Evolutionary conservation across 2,113 vertebrate species (phyloP).

Genomic region (Vulpes lagopus): DNA sequence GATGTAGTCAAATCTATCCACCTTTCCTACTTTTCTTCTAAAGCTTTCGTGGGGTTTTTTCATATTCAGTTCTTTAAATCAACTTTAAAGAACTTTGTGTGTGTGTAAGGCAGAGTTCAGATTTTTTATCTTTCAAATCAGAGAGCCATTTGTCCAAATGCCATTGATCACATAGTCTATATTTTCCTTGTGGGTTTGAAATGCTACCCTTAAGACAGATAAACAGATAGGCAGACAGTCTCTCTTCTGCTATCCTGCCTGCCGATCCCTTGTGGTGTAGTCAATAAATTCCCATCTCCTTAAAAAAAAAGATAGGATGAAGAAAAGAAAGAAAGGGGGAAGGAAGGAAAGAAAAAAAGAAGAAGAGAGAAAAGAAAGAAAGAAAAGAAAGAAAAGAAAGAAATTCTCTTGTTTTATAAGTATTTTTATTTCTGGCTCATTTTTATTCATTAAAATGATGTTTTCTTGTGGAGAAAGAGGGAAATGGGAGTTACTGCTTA

Average conservation of each 20-base stretch:
- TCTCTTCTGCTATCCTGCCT: background rate
- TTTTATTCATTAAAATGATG: background rate
- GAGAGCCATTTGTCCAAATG: background rate
- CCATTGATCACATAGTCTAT: background rate
- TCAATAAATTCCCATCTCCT: background rate
- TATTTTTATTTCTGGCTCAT: slow-evolving; percentile 52
- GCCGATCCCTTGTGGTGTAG: background rate
- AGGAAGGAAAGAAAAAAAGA: background rate
- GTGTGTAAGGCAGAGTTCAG: background rate
- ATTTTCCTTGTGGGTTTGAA: background rate
- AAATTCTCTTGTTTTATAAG: slow-evolving; percentile 51
- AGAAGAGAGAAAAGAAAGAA: background rate
- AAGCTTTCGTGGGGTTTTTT: slow-evolving; percentile 55
- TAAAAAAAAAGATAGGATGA: background rate
- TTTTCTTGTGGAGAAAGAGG: background rate
- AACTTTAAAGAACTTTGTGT: background rate
- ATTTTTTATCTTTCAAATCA: slow-evolving; percentile 7
- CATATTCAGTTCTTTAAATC: slow-evolving; percentile 35
- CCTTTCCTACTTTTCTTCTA: slow-evolving; percentile 35
- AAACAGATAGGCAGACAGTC: background rate
- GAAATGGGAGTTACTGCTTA: background rate
- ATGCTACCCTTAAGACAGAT: background rate
- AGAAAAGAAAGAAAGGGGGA: background rate
- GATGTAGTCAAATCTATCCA: background rate
- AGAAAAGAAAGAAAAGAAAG: background rate